Evolutionary conservation across 53 echinoderm and acorn worm genomes (phyloP).

Genomic region (Crossaster papposus): DNA sequence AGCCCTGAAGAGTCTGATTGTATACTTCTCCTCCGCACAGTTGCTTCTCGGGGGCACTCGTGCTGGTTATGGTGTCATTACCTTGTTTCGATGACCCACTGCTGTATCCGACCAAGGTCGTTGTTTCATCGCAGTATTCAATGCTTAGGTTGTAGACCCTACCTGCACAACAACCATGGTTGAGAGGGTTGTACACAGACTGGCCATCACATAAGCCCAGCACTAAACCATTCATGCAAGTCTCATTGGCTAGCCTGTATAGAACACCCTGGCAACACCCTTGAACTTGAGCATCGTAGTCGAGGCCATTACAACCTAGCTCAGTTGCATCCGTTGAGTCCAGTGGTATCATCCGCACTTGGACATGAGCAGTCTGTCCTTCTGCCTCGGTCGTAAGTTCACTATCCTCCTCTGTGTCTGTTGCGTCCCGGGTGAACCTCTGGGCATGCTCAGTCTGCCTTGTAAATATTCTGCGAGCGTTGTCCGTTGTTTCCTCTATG

Average conservation of each 20-base stretch:
- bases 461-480: conserved; percentile 12
- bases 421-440: conserved; percentile 23
- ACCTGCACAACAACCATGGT: conserved; percentile 44
- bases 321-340: not conserved
- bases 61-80: not conserved
- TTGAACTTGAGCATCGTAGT: conserved; percentile 34
- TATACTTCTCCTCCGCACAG: conserved; percentile 55
- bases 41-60: not conserved
- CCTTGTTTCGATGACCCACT: not conserved
- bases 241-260: conserved; percentile 24
- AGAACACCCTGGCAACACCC: conserved; percentile 71
- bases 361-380: not conserved
- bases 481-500: conserved; percentile 8
- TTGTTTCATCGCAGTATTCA: conserved; percentile 3
- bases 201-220: conserved; percentile 39
- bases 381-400: conserved; percentile 14
- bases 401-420: not conserved
- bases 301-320: conserved; percentile 44
- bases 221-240: conserved; percentile 33
- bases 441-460: conserved; percentile 40
- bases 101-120: not conserved
- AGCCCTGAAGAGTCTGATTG: conserved; percentile 49
- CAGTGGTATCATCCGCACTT: conserved; percentile 14
- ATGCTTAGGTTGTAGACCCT: conserved; percentile 15
- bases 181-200: conserved; percentile 17